These are phyloP conservation scores for Eupelmus urozonus DNA, from an alignment of 2,888 invertebrate species.

Conservation along the genomic window DNA sequence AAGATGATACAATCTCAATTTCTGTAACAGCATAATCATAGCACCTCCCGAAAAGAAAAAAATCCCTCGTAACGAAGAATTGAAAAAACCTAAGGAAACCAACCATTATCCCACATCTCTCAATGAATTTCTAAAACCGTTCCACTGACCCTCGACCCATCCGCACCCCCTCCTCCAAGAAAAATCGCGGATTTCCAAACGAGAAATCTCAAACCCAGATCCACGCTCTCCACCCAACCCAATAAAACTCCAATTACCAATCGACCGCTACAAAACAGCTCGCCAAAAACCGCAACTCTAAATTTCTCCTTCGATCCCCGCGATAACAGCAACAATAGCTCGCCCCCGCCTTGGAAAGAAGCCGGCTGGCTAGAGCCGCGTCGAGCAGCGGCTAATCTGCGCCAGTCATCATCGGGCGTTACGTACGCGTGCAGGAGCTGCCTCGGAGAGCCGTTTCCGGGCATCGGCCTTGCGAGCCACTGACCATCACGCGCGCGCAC, in stretches of 20 bases:
- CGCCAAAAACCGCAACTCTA: neutral
- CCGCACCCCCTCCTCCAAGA: too few relatives aligned
- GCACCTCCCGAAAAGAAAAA: slow-evolving; percentile 3
- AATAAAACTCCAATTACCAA: too few relatives aligned
- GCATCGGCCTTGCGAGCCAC: slow-evolving; percentile 67
- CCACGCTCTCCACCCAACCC: too few relatives aligned
- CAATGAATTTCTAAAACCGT: too few relatives aligned
- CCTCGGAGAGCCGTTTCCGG: slow-evolving; percentile 65
- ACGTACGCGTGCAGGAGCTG: slow-evolving; percentile 8
- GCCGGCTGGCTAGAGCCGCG: neutral
- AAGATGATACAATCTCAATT: slow-evolving; percentile 19
- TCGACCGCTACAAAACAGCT: too few relatives aligned
- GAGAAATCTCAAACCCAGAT: too few relatives aligned
- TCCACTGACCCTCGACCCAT: too few relatives aligned
- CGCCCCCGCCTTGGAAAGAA: neutral
- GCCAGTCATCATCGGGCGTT: slow-evolving; percentile 34
- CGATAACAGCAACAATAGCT: neutral
- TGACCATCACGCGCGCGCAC: slow-evolving; percentile 53
- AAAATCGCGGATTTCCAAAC: too few relatives aligned
- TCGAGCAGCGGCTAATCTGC: slow-evolving; percentile 20
- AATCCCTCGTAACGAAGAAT: slow-evolving; percentile 10
- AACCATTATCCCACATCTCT: too few relatives aligned
- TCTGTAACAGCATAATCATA: slow-evolving; percentile 13
- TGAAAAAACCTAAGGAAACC: too few relatives aligned
- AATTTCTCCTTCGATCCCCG: neutral